Conservation (phyloP, 2,797 vertebrate species). For the Malacoctenus gilli region DNA sequence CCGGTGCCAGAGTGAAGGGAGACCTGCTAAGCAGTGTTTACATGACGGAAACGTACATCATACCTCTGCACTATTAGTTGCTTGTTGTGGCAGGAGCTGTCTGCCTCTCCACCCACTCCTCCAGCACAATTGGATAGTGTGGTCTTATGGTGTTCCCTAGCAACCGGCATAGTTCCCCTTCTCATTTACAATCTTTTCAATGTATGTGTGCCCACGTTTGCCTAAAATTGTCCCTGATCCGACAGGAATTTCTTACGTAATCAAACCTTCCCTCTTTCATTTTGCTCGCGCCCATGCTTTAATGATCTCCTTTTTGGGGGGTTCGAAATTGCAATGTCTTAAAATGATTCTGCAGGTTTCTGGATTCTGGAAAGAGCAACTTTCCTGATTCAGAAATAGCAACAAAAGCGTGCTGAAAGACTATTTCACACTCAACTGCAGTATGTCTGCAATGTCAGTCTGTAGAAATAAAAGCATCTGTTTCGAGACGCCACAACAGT, state of each 20-base stretch:
- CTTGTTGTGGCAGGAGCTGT: conserved; percentile 39
- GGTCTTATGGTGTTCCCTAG: conserved; percentile 71
- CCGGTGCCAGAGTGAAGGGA: conserved; percentile 27
- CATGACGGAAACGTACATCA: conserved; percentile 13
- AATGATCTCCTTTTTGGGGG: not conserved
- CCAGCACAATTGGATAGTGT: conserved; percentile 39
- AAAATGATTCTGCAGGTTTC: not conserved
- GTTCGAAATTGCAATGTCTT: not conserved
- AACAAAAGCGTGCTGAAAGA: conserved; percentile 21
- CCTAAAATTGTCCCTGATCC: conserved; percentile 53
- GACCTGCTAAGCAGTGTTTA: conserved; percentile 47
- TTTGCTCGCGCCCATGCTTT: conserved; percentile 6
- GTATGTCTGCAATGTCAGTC: conserved; percentile 29
- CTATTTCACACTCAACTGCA: conserved; percentile 23
- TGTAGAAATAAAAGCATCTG: conserved; percentile 13
- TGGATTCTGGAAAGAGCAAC: not conserved
- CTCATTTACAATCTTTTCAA: conserved; percentile 57
- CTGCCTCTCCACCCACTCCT: conserved; percentile 27
- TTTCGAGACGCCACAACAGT: conserved; percentile 4
- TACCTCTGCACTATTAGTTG: conserved; percentile 21
- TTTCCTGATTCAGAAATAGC: not conserved
- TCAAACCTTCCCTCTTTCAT: too few relatives aligned
- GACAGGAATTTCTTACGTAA: conserved; percentile 38
- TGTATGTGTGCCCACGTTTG: conserved; percentile 55
- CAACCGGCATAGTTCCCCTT: conserved; percentile 62